These are phyloP conservation scores for Oryzias melastigma DNA, from an alignment of 2,113 vertebrate genomes.

Conservation along the genomic window DNA sequence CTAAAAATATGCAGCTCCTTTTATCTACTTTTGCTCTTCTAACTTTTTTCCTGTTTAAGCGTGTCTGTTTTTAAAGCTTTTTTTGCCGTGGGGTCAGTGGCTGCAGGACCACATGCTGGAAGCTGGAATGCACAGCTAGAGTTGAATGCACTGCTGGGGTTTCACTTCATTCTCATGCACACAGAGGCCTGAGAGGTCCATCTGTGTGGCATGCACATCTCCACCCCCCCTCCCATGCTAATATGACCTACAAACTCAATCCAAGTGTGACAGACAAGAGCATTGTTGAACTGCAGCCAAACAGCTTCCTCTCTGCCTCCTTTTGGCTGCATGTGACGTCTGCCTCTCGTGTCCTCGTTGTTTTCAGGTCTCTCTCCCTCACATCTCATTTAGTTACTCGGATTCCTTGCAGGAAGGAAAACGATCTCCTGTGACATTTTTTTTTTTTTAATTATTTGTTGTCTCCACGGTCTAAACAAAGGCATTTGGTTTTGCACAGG, in stretches of 20 bases:
- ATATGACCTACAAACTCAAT: constrained; percentile 80
- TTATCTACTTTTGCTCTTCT: too few relatives aligned
- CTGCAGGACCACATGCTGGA: constrained; percentile 13
- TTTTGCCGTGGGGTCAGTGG: constrained; percentile 32
- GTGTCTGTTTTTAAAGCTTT: constrained; percentile 44
- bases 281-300: constrained; percentile 67
- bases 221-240: constrained; percentile 48
- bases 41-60: constrained; percentile 18
- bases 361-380: constrained; percentile 11
- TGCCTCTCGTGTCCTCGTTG: constrained; percentile 16
- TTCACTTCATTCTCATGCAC: constrained; percentile 34
- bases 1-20: too few relatives aligned
- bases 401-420: constrained; percentile 21
- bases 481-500: constrained; percentile 38
- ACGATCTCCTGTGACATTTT: constrained; percentile 30
- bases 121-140: constrained; percentile 13
- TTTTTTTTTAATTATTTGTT: not conserved
- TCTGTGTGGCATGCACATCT: constrained; percentile 39
- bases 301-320: constrained; percentile 49
- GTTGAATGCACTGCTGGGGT: not conserved
- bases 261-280: constrained; percentile 73
- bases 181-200: constrained; percentile 36
- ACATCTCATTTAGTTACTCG: constrained; percentile 5
- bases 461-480: constrained; percentile 24
- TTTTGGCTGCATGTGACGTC: constrained; percentile 15